Evolutionary conservation across 2,797 vertebrate species (phyloP), one percentile per base, ranked within the genome.

Genomic region (Acanthornis magna): DNA sequence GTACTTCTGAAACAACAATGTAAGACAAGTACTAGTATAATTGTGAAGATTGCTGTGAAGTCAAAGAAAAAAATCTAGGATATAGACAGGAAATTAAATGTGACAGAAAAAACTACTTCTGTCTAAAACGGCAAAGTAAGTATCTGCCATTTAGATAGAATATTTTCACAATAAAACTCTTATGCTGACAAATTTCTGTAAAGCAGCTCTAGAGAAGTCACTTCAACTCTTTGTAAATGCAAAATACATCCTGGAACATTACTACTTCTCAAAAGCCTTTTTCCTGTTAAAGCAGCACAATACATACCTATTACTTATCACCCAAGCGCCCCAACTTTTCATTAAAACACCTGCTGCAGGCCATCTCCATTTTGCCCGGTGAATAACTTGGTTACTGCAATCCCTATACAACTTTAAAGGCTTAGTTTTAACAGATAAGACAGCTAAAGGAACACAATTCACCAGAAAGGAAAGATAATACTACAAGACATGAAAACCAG

Each of bases 1-100:
- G 29, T 19, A 62, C 22, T 42, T 73, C 63, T 63, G 10, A 79
- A 92, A 58, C 32, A 68, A 25, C 0, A 2, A 6, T 0, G 0
- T 22, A 61, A 75, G 25, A 53, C 30, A 47, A 86, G 29, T 53
- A 58, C 16, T 63, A 57, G 5, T 13, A 21, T 9, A 29, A n/a
- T 61, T 61, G 13, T 60, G 25, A 32, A 82, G 20, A 67, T 20
- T 55, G 36, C 47, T 48, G 12, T 38, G 30, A 34, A 47, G 18
- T 61, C 15, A 54, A 40, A 70, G 25, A 30, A 73, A 42, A 47
- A 47, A 25, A 17, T 14, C 9, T 58, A 62, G 16, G 4, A 25
- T 22, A 15, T 4, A 57, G 19, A 66, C 11, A 65, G 32, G 4
- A 92, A 81, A 40, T 32, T 2, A 78, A 76, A 51, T 9, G 20